Conservation (phyloP, 2,113 vertebrate species). For the Tautogolabrus adspersus region DNA sequence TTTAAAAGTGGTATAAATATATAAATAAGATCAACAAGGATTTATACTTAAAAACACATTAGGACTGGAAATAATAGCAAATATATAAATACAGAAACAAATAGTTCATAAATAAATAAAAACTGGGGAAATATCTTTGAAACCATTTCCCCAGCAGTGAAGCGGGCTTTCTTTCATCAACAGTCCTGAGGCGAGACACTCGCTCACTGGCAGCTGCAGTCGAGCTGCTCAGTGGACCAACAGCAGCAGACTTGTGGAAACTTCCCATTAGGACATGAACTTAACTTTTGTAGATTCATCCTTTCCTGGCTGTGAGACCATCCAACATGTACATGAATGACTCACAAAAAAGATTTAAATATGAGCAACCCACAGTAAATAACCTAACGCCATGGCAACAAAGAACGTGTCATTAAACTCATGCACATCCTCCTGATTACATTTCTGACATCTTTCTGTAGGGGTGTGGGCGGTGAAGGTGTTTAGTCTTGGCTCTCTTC, state of each 20-base stretch:
- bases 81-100: constrained; percentile 18
- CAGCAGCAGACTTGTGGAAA: not conserved
- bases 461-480: constrained; percentile 87
- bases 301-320: not conserved
- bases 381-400: not conserved
- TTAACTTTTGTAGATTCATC: not conserved
- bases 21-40: not conserved
- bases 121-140: not conserved
- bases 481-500: constrained; percentile 88
- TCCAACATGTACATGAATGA: not conserved
- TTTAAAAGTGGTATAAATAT: not conserved
- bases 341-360: constrained; percentile 1
- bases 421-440: not conserved
- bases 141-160: not conserved
- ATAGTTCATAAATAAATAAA: constrained; percentile 11
- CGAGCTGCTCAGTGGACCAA: not conserved
- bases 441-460: constrained; percentile 79
- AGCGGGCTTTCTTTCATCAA: not conserved
- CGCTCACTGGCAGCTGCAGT: not conserved
- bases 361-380: not conserved
- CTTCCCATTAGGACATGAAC: not conserved
- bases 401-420: not conserved
- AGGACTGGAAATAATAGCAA: not conserved
- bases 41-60: not conserved
- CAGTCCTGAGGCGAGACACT: not conserved